phyloP scores from a whole-genome alignment of 1,140 invertebrate species.

The Magallana gigas region DNA sequence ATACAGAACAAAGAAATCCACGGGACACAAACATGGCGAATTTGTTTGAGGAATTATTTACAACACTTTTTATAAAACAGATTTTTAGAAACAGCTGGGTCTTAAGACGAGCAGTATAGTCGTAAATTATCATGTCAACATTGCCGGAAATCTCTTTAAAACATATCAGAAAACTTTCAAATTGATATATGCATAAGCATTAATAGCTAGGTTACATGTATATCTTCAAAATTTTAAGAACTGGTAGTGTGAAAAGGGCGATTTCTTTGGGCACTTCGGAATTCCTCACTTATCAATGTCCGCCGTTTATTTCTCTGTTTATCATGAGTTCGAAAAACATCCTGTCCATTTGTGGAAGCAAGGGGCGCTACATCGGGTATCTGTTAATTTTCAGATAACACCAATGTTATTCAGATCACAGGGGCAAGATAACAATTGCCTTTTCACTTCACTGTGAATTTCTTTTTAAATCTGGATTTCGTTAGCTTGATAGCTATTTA shows the following conservation, averaged over 20 bases:
- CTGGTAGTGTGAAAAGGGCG: background rate
- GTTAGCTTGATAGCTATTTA: too few species aligned
- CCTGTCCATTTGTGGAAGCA: too few species aligned
- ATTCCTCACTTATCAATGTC: background rate
- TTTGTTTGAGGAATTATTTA: background rate
- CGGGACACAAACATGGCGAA: background rate
- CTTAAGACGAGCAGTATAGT: background rate
- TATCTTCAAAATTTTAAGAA: background rate
- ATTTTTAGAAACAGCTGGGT: background rate
- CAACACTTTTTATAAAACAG: background rate
- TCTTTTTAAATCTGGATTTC: too few species aligned
- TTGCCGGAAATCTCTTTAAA: background rate
- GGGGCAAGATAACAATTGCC: too few species aligned
- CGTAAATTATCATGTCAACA: conserved; percentile 3
- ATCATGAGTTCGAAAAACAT: too few species aligned
- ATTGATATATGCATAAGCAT: too few species aligned
- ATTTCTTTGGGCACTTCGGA: background rate
- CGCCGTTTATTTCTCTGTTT: background rate
- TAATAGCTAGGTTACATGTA: too few species aligned
- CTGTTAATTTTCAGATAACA: too few species aligned
- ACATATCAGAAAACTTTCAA: too few species aligned
- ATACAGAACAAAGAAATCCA: conserved; percentile 24
- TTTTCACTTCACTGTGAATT: too few species aligned
- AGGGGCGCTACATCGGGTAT: too few species aligned
- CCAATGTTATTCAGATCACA: too few species aligned